Percentiles rank a stretch among this genome's conserved stretches.
phyloP scores from a whole-genome alignment of 2,797 vertebrate genomes.

The Xenentodon cancila region DNA sequence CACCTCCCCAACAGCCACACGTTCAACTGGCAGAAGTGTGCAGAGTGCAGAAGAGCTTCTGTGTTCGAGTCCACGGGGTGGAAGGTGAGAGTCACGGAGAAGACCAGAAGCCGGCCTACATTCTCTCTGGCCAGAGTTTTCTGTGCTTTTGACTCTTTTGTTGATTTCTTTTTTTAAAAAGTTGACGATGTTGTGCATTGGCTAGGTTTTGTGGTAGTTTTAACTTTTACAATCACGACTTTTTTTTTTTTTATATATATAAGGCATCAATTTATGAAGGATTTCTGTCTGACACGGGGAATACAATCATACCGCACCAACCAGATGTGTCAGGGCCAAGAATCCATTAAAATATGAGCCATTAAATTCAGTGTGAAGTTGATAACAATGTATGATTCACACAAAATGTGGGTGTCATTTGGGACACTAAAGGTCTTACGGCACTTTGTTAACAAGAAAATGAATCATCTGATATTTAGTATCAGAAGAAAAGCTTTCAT shows the following conservation, averaged over 20 bases:
- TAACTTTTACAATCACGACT: too few relatives aligned
- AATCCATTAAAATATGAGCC: conserved; percentile 1
- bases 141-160: too few relatives aligned
- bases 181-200: neutral
- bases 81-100: conserved; percentile 10
- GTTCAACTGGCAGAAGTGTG: conserved; percentile 4
- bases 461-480: conserved; percentile 66
- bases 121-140: neutral
- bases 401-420: conserved; percentile 52
- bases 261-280: neutral
- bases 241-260: neutral
- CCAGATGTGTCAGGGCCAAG: neutral
- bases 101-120: conserved; percentile 3
- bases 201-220: too few relatives aligned
- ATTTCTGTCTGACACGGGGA: neutral
- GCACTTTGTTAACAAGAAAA: conserved; percentile 50
- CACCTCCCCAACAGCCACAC: conserved; percentile 22
- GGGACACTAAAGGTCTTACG: conserved; percentile 47
- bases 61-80: conserved; percentile 19
- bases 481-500: conserved; percentile 18
- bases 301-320: neutral
- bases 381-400: conserved; percentile 53
- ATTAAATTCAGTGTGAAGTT: conserved; percentile 19
- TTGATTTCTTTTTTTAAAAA: neutral
- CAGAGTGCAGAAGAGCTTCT: conserved; percentile 11